Percentiles rank a stretch among this genome's conserved stretches.
phyloP scores from a whole-genome alignment of 2,888 invertebrate species.

The Pandemis heparana region DNA sequence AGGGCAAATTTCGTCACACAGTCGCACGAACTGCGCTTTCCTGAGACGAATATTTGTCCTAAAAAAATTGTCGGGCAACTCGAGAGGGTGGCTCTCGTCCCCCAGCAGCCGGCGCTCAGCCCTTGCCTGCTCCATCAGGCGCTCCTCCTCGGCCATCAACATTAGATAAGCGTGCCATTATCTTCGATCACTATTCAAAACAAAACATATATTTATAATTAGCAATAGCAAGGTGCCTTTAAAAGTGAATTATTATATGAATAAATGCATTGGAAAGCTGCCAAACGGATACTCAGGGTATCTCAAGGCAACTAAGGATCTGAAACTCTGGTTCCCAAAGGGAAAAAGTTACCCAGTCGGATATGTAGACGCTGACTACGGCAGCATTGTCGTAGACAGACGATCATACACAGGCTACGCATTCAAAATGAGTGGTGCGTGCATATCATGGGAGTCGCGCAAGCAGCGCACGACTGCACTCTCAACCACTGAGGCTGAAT shows the following conservation, averaged over 20 bases:
- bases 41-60: background rate
- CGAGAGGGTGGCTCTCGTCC: background rate
- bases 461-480: no score
- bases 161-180: background rate
- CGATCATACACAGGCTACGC: no score
- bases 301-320: no score
- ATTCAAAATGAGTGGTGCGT: no score
- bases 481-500: no score
- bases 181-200: background rate
- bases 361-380: no score
- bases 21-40: background rate
- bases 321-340: no score
- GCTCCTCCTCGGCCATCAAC: background rate
- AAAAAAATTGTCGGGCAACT: background rate
- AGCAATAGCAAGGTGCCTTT: background rate
- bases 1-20: conserved; percentile 1
- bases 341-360: no score
- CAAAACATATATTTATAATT: background rate
- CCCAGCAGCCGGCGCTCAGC: background rate
- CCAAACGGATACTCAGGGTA: no score
- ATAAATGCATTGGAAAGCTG: background rate
- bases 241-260: background rate
- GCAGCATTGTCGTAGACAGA: no score
- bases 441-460: no score
- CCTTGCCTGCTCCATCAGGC: background rate